A percentile compares a stretch with the other conserved stretches of the same genome.
phyloP scores from a whole-genome alignment of 2,113 vertebrate species.

The Anolis carolinensis region DNA sequence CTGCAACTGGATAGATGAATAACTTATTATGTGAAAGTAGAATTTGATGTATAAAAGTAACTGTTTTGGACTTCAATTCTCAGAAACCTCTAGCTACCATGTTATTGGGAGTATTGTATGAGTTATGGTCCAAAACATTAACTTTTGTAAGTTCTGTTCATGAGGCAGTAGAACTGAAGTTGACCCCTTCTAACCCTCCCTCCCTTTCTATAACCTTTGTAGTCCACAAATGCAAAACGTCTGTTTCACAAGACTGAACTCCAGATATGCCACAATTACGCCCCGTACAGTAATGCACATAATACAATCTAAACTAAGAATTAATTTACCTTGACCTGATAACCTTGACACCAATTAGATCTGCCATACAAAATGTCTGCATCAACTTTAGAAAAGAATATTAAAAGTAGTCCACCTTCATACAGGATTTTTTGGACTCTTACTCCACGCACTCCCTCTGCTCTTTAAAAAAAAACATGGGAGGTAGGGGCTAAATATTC shows the following conservation, averaged over 20 bases:
- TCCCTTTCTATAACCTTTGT: conserved; percentile 34
- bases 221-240: conserved; percentile 45
- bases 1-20: conserved; percentile 47
- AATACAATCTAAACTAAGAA: conserved; percentile 37
- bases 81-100: too few relatives aligned
- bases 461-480: neutral
- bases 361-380: conserved; percentile 53
- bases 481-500: conserved; percentile 11
- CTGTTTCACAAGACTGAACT: conserved; percentile 40
- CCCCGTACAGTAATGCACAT: conserved; percentile 49
- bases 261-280: conserved; percentile 56
- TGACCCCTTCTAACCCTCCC: conserved; percentile 24
- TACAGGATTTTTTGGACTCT: conserved; percentile 11
- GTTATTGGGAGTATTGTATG: too few relatives aligned
- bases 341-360: conserved; percentile 29
- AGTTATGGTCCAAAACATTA: too few relatives aligned
- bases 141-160: neutral
- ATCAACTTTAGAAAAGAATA: conserved; percentile 30
- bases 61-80: too few relatives aligned
- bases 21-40: conserved; percentile 42
- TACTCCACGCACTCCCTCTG: conserved; percentile 30
- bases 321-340: conserved; percentile 17
- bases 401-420: conserved; percentile 29
- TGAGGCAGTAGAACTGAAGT: conserved; percentile 37
- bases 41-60: neutral